Evolutionary conservation across 2,113 vertebrate species (phyloP).

Genomic region (Neotragus moschatus): DNA sequence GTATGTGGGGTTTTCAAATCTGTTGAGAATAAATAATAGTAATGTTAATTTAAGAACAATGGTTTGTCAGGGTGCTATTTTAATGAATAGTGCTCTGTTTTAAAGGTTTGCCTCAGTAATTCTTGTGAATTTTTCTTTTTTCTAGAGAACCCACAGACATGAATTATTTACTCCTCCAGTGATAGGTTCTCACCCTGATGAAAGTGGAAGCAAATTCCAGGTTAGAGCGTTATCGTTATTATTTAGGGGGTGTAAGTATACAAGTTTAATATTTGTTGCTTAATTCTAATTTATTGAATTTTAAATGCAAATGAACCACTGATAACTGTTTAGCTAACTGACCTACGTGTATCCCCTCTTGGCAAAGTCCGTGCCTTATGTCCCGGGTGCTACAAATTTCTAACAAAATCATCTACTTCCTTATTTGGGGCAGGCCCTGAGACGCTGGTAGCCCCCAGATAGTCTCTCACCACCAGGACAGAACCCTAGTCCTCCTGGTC

Average conservation of each 20-base stretch:
- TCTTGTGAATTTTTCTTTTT: slow-evolving; percentile 59
- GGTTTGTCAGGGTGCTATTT: background rate
- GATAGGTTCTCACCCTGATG: slow-evolving; percentile 86
- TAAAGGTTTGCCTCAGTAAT: slow-evolving; percentile 28
- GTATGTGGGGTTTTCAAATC: background rate
- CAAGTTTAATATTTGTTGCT: slow-evolving; percentile 23
- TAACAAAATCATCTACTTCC: background rate
- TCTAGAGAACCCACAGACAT: slow-evolving; percentile 92
- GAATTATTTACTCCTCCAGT: slow-evolving; percentile 94
- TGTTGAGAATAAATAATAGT: background rate
- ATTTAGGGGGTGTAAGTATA: background rate
- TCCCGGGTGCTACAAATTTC: background rate
- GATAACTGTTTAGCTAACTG: background rate
- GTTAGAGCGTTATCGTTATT: slow-evolving; percentile 73
- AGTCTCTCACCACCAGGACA: background rate
- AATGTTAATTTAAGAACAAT: background rate
- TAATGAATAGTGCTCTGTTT: background rate
- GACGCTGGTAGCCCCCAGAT: background rate
- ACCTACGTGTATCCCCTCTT: background rate
- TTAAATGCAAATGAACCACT: slow-evolving; percentile 16
- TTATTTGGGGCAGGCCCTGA: background rate
- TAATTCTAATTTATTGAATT: slow-evolving; percentile 15
- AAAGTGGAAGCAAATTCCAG: slow-evolving; percentile 95
- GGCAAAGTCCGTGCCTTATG: background rate
- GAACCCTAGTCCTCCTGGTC: background rate